These are phyloP conservation scores for Epizoanthus ramosus DNA, from an alignment of 92 coral and sea anemone genomes.

Conservation along the genomic window DNA sequence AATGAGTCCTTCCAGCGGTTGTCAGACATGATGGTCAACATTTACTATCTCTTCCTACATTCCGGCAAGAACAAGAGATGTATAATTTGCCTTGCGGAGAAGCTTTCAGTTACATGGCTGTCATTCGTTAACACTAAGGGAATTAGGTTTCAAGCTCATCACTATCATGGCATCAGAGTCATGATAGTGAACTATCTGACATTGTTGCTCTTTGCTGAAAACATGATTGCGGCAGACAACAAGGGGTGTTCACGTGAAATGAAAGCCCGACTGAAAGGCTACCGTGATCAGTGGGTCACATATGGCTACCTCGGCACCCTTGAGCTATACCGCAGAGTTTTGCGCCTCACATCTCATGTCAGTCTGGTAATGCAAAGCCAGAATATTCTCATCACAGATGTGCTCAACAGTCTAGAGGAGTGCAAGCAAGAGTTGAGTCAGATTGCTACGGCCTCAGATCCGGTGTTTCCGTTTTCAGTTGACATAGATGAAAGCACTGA, in stretches of 20 bases:
- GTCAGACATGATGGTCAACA: constrained; percentile 41
- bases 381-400: constrained; percentile 43
- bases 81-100: constrained; percentile 51
- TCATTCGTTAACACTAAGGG: constrained; percentile 54
- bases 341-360: constrained; percentile 56
- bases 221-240: constrained; percentile 54
- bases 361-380: constrained; percentile 50
- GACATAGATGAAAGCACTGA: background rate
- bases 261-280: constrained; percentile 46
- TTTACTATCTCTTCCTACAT: constrained; percentile 46
- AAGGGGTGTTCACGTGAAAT: constrained; percentile 53
- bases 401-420: constrained; percentile 48
- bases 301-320: constrained; percentile 54
- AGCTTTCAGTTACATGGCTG: constrained; percentile 54
- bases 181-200: constrained; percentile 57
- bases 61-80: constrained; percentile 49
- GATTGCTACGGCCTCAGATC: constrained; percentile 44
- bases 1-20: constrained; percentile 31
- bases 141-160: constrained; percentile 58
- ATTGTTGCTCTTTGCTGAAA: constrained; percentile 43
- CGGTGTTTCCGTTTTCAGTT: constrained; percentile 44
- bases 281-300: constrained; percentile 40
- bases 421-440: constrained; percentile 45
- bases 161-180: constrained; percentile 49
- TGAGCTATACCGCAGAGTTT: constrained; percentile 54